phyloP scores from a whole-genome alignment of 1,140 invertebrate species.

The Hesperophylax magnus region DNA sequence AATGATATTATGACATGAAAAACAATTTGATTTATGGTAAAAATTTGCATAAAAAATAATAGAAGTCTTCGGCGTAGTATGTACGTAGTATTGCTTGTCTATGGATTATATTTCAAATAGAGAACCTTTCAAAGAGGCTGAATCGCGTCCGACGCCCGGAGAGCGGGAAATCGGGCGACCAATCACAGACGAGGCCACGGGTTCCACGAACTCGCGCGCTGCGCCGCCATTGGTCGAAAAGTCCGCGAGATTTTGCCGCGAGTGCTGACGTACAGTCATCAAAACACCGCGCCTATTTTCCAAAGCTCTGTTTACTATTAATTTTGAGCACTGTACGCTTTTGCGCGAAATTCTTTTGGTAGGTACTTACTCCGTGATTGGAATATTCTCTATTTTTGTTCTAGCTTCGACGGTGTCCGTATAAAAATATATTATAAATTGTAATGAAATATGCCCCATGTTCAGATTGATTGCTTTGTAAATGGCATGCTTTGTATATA shows the following conservation, averaged over 20 bases:
- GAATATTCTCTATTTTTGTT: slow-evolving; percentile 11
- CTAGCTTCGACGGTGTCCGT: not conserved
- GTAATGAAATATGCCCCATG: not conserved
- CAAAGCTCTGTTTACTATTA: not conserved
- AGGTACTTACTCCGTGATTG: not conserved
- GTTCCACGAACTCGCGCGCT: slow-evolving; percentile 63
- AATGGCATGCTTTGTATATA: not conserved
- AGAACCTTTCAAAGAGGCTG: slow-evolving; percentile 15
- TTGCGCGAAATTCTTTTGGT: slow-evolving; percentile 32
- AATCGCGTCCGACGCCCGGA: slow-evolving; percentile 43
- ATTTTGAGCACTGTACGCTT: slow-evolving; percentile 43
- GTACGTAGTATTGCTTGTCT: not conserved
- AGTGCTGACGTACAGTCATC: slow-evolving; percentile 26
- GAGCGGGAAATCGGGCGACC: slow-evolving; percentile 52
- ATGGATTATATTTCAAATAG: not conserved
- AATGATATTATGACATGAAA: not conserved
- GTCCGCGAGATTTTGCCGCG: slow-evolving; percentile 58
- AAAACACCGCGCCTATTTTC: not conserved
- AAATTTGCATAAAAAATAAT: slow-evolving; percentile 26
- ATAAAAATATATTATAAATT: not conserved
- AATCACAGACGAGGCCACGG: slow-evolving; percentile 62
- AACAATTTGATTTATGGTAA: slow-evolving; percentile 12
- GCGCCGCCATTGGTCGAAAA: slow-evolving; percentile 60
- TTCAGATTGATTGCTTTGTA: slow-evolving; percentile 2
- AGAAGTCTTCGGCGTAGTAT: not conserved